Conservation (phyloP, 2,113 vertebrate genomes). For the Triplophysa siluroides region DNA sequence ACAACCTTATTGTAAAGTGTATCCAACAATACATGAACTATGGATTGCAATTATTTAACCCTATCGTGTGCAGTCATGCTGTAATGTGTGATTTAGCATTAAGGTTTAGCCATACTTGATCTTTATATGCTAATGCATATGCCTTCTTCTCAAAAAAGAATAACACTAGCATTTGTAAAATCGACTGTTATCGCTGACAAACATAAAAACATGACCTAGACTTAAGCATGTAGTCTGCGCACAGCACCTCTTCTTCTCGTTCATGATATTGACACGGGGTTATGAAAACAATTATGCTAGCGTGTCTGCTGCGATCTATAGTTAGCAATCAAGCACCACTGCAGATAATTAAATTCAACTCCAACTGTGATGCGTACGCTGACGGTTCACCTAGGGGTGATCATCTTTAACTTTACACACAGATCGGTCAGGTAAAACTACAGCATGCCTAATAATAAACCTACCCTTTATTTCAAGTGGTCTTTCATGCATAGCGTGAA, state of each 20-base stretch:
- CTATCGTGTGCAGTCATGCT: neutral
- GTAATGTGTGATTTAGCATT: neutral
- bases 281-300: constrained; percentile 36
- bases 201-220: constrained; percentile 16
- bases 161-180: neutral
- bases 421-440: constrained; percentile 24
- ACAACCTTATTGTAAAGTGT: too few relatives aligned
- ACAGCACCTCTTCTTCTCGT: constrained; percentile 18
- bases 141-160: neutral
- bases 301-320: constrained; percentile 27
- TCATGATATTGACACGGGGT: constrained; percentile 24
- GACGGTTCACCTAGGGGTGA: constrained; percentile 47
- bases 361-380: constrained; percentile 26
- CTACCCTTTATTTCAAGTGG: neutral
- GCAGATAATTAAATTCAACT: constrained; percentile 51
- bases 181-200: neutral
- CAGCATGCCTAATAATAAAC: constrained; percentile 2
- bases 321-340: constrained; percentile 51
- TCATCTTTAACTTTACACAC: constrained; percentile 42
- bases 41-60: too few relatives aligned
- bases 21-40: too few relatives aligned
- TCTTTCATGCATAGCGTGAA: neutral
- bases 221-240: neutral
- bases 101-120: neutral
- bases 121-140: neutral